phyloP scores from a whole-genome alignment of 2,113 vertebrate species.

The Ciconia maguari region DNA sequence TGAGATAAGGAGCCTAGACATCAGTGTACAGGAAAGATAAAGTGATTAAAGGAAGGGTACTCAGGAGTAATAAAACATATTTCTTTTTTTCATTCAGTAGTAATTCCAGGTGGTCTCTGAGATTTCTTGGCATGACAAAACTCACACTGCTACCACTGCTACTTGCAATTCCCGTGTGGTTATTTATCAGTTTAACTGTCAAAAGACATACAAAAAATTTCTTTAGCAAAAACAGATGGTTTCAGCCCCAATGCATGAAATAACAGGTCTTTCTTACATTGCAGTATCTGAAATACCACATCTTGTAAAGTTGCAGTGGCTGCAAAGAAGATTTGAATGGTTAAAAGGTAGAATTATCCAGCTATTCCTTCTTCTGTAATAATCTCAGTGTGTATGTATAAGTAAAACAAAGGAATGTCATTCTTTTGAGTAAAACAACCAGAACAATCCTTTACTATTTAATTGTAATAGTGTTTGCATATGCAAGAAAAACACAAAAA shows the following conservation, averaged over 20 bases:
- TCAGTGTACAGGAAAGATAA: conserved; percentile 42
- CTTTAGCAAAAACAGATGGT: background rate
- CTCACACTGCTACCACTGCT: background rate
- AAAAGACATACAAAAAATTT: background rate
- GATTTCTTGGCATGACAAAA: conserved; percentile 10
- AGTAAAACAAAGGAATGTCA: background rate
- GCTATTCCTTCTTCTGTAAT: background rate
- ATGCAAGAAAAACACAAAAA: background rate
- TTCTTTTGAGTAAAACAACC: background rate
- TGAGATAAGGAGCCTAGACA: conserved; percentile 31
- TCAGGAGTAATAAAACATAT: background rate
- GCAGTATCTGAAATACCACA: background rate
- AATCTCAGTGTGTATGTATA: background rate
- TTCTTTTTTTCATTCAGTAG: background rate
- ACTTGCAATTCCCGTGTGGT: background rate
- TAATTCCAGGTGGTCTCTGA: conserved; percentile 17
- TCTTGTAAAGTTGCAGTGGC: background rate
- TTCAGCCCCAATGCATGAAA: background rate
- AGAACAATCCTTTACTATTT: background rate
- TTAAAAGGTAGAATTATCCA: background rate
- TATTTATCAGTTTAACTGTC: conserved; percentile 4
- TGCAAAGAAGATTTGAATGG: background rate
- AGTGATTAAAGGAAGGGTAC: conserved; percentile 32
- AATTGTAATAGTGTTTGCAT: background rate
- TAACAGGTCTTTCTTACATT: background rate